A percentile compares a stretch with the other conserved stretches of the same genome.
Conservation (phyloP, 23 tunicate genomes). For the Pegea sp. region DNA sequence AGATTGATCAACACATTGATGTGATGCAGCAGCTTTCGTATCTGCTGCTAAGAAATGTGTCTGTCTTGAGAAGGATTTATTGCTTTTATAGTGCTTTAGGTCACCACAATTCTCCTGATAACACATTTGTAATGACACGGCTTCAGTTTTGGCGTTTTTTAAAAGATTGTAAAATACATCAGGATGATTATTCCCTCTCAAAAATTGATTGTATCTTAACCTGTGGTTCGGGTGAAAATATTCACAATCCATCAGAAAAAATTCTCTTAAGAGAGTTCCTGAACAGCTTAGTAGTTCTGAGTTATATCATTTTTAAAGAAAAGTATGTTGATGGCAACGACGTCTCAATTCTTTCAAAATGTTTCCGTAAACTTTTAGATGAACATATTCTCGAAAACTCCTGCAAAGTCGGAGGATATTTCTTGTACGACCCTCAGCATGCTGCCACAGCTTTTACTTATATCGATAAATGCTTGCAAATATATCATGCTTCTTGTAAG, state of each 20-base stretch:
- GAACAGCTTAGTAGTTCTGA: constrained; percentile 40
- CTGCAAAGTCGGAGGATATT: constrained; percentile 64
- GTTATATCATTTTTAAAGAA: constrained; percentile 39
- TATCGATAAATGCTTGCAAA: constrained; percentile 88
- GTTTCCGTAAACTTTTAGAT: constrained; percentile 30
- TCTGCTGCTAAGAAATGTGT: constrained; percentile 41
- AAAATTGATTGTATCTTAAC: constrained; percentile 47
- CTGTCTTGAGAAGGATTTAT: constrained; percentile 63
- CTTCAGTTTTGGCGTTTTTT: constrained; percentile 91
- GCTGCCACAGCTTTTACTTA: constrained; percentile 66
- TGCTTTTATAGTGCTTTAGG: constrained; percentile 91
- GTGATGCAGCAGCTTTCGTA: constrained; percentile 28
- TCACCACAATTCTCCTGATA: constrained; percentile 78
- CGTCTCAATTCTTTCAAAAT: constrained; percentile 10
- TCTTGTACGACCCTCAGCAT: constrained; percentile 56
- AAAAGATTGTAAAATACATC: constrained; percentile 80
- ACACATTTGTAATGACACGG: constrained; percentile 88
- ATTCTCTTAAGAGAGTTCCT: constrained; percentile 66
- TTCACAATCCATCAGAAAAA: constrained; percentile 94
- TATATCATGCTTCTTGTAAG: constrained; percentile 36
- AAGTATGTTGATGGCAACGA: constrained; percentile 4
- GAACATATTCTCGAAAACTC: constrained; percentile 48
- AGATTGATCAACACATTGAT: constrained; percentile 17
- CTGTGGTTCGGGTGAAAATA: constrained; percentile 33
- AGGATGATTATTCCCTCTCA: constrained; percentile 26